A percentile compares a stretch with the other conserved stretches of the same genome.
These are phyloP conservation scores for Galagoides demidoff DNA, from an alignment of 2,797 vertebrate species.

Conservation along the genomic window DNA sequence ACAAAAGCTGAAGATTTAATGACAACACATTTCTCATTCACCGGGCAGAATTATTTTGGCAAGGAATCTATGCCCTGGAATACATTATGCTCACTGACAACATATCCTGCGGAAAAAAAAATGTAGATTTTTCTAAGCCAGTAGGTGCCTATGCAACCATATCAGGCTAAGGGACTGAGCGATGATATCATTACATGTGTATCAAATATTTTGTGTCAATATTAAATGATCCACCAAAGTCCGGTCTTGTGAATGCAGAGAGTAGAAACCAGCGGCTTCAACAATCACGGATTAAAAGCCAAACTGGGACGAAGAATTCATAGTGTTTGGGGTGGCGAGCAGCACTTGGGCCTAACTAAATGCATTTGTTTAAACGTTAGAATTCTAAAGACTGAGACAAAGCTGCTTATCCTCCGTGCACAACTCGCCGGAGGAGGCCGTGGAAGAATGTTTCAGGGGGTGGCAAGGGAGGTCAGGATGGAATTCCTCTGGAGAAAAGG, in stretches of 20 bases:
- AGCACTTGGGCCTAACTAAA: conserved; percentile 75
- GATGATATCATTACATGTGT: conserved; percentile 16
- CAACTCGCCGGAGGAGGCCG: neutral
- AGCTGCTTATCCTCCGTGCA: neutral
- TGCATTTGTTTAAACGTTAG: conserved; percentile 22
- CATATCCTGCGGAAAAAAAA: neutral
- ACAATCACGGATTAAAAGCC: neutral
- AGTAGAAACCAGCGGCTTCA: neutral
- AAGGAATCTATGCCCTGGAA: conserved; percentile 71
- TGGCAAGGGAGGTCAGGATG: neutral
- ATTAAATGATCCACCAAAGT: conserved; percentile 54
- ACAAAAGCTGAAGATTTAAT: conserved; percentile 76
- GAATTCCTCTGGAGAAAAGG: neutral
- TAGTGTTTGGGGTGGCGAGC: conserved; percentile 45
- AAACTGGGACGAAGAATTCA: conserved; percentile 57
- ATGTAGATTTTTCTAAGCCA: conserved; percentile 48
- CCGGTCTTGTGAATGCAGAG: conserved; percentile 3
- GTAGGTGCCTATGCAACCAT: neutral
- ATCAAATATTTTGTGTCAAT: conserved; percentile 68
- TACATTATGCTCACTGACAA: conserved; percentile 71
- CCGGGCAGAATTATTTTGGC: conserved; percentile 79
- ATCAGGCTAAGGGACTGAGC: conserved; percentile 26
- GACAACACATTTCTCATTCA: conserved; percentile 70
- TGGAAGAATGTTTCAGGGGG: neutral
- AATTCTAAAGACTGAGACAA: conserved; percentile 39